These are phyloP conservation scores for Hyposmocoma kahamanoa DNA, from an alignment of 1,140 invertebrate species.

Conservation along the genomic window DNA sequence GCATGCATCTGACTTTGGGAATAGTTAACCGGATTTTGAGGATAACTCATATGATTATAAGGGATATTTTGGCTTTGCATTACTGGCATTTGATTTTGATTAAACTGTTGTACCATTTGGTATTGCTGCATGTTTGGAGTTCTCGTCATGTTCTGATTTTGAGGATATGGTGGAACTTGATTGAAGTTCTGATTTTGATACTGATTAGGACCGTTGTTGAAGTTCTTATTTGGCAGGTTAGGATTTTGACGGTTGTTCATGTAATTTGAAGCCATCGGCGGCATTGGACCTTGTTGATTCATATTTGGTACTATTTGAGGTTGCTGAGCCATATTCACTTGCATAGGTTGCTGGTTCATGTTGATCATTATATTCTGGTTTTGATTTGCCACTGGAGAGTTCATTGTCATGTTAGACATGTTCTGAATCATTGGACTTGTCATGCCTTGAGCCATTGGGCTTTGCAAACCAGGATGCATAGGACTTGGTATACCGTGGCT, in stretches of 20 bases:
- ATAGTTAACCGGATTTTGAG: constrained; percentile 59
- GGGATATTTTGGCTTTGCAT: constrained; percentile 27
- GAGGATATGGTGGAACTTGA: constrained; percentile 40
- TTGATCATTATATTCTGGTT: constrained; percentile 44
- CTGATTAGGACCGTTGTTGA: constrained; percentile 45
- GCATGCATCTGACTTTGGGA: constrained; percentile 62
- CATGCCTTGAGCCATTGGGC: constrained; percentile 42
- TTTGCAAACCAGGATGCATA: constrained; percentile 61
- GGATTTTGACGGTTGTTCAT: constrained; percentile 44
- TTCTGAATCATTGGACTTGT: constrained; percentile 60
- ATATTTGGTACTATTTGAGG: no score
- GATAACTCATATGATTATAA: constrained; percentile 41
- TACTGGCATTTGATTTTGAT: constrained; percentile 22
- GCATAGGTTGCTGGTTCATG: constrained; percentile 6
- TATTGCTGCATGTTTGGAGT: constrained; percentile 55
- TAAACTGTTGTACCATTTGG: constrained; percentile 53
- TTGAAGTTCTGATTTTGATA: constrained; percentile 53
- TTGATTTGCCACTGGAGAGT: constrained; percentile 27
- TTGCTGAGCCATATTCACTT: constrained; percentile 32
- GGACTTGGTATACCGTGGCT: constrained; percentile 64
- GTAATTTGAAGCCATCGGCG: constrained; percentile 27
- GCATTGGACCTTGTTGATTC: constrained; percentile 36
- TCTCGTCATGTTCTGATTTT: constrained; percentile 37
- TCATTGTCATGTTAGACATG: constrained; percentile 54
- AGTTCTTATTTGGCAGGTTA: constrained; percentile 42